Conservation (phyloP, 2,797 vertebrate genomes). For the Pangasius larnaudii region DNA sequence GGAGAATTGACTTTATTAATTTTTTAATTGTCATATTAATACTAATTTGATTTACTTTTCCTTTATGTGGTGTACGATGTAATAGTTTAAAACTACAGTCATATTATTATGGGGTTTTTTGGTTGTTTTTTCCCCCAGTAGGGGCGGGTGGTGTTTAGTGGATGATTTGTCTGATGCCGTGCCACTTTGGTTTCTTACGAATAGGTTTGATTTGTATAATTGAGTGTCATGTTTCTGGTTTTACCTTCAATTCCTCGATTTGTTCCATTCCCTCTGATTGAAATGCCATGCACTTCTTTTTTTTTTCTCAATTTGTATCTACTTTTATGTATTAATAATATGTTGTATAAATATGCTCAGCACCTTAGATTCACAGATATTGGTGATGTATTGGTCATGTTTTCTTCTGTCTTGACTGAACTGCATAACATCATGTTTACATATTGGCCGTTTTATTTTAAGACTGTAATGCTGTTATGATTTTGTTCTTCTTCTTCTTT, state of each 20-base stretch:
- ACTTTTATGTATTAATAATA: constrained; percentile 1
- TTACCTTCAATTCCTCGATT: neutral
- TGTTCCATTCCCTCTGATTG: neutral
- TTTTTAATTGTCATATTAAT: neutral
- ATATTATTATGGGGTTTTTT: neutral
- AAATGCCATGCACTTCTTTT: neutral
- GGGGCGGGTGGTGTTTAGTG: neutral
- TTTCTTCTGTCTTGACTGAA: constrained; percentile 23
- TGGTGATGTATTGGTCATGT: constrained; percentile 14
- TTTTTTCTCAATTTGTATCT: neutral
- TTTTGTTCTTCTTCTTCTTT: constrained; percentile 10
- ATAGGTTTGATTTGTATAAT: neutral
- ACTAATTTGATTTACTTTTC: neutral
- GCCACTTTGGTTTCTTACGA: neutral
- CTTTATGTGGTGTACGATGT: neutral
- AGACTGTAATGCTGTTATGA: constrained; percentile 35
- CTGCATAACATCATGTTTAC: constrained; percentile 39
- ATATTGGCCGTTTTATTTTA: constrained; percentile 25
- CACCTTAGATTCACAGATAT: constrained; percentile 35
- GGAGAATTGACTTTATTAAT: neutral
- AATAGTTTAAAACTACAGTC: neutral
- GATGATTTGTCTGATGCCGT: neutral
- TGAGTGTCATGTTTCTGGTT: neutral
- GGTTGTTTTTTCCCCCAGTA: neutral
- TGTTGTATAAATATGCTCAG: constrained; percentile 33